A percentile compares a stretch with the other conserved stretches of the same genome.
Evolutionary conservation across 2,113 vertebrate species (phyloP).

Genomic region (Pholis gunnellus): DNA sequence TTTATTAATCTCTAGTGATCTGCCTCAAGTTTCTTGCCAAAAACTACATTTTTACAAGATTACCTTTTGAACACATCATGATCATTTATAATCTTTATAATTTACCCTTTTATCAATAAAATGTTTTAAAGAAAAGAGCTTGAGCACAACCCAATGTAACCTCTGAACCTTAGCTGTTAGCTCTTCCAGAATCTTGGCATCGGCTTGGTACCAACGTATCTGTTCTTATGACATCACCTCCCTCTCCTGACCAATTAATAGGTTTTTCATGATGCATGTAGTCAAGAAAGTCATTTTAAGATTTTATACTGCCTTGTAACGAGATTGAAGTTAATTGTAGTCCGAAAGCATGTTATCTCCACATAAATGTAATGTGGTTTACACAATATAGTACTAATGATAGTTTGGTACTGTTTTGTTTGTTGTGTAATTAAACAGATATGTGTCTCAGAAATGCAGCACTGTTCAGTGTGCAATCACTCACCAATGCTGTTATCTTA

Average conservation of each 20-base stretch:
- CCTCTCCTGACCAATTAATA: background rate
- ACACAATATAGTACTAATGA: background rate
- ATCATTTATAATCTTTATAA: no score
- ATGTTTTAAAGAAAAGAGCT: no score
- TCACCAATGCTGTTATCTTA: background rate
- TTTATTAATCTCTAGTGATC: no score
- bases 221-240: background rate
- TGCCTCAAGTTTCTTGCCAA: no score
- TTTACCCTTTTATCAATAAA: no score
- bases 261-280: no score
- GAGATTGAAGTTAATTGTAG: background rate
- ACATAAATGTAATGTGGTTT: background rate
- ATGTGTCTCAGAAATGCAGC: background rate
- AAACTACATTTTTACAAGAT: no score
- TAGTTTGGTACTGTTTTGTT: background rate
- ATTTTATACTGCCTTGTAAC: background rate
- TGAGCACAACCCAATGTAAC: background rate
- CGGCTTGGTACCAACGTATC: no score
- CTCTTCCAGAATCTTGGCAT: no score
- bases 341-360: background rate
- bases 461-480: background rate
- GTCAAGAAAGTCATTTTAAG: background rate
- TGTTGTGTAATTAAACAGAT: background rate
- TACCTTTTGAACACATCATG: no score
- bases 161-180: background rate